Percentiles rank a stretch among this genome's conserved stretches.
Conservation (phyloP, 2,888 invertebrate genomes). For the Smittia aterrima region DNA sequence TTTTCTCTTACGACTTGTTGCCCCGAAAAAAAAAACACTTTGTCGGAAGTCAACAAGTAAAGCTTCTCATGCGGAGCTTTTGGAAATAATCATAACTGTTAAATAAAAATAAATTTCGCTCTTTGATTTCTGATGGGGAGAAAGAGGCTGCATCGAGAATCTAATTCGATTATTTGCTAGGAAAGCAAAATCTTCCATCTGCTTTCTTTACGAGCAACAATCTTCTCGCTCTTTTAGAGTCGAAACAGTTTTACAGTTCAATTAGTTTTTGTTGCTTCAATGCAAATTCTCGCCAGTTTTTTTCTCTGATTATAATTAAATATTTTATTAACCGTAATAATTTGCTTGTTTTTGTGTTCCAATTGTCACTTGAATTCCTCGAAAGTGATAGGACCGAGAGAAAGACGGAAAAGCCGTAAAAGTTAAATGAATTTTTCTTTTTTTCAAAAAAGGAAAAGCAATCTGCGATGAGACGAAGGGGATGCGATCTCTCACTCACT, state of each 20-base stretch:
- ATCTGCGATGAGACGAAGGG: background rate
- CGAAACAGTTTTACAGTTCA: background rate
- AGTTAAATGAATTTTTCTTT: constrained; percentile 31
- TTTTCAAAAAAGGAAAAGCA: constrained; percentile 5
- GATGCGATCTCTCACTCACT: background rate
- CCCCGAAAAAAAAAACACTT: background rate
- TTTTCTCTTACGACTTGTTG: constrained; percentile 15
- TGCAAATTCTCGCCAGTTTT: background rate
- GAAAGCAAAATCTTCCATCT: background rate
- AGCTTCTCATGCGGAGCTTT: background rate
- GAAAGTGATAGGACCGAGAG: background rate
- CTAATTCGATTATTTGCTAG: background rate
- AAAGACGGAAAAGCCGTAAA: constrained; percentile 37
- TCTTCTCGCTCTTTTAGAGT: background rate
- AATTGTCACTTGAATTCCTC: background rate
- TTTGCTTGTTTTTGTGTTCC: constrained; percentile 21
- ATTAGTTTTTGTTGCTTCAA: background rate
- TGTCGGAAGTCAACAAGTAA: constrained; percentile 1
- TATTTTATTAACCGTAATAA: constrained; percentile 38
- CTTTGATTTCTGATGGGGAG: too few species aligned
- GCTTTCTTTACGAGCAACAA: background rate
- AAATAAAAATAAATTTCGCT: background rate
- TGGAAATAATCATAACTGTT: background rate
- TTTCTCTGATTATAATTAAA: constrained; percentile 34
- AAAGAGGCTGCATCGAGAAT: background rate